Base-by-base conservation (phyloP, 2,888 invertebrate species). In the Erebia ligea region DNA sequence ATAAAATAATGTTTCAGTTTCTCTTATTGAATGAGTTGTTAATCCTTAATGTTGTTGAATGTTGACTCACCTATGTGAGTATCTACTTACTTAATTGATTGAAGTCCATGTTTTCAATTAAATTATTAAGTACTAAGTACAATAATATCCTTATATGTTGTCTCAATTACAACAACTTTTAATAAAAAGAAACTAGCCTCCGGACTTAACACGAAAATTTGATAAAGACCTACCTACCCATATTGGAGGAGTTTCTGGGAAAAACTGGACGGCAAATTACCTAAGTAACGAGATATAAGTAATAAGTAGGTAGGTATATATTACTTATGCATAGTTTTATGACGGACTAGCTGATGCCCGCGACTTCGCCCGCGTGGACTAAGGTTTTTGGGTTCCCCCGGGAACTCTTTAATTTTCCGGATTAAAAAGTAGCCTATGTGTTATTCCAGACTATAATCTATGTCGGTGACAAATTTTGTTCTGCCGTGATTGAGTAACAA, bases 101-200 rank as follows among this genome's bases (percentile, higher is more conserved):
- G 6, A n/a, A n/a, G 15, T n/a, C 5, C 15, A n/a, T 45, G 42
- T 61, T 61, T 61, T 61, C 5, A 61, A 61, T 13, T 61, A 19
- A 19, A 61, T 42, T 17, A 52, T 34, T 34, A 17, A 17, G 52
- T 17, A 48, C 6, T 34, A 42, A 11, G 9, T 42, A 42, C 11
- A 42, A 11, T 42, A 42, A 42, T 42, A 42, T 2, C 42, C 11
- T 11, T 42, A 11, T 15, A 57, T 34, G 25, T 25, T 13, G 56
- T 40, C 59, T 59, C 59, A 40, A 61, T 45, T 61, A 17, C 17
- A 42, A 62, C 21, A 8, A 62, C 13, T 25, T 25, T 1, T 9
- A 48, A 21, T 15, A 45, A 62, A 59, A 59, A 13, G 19, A 62
- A 48, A 48, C 48, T 48, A 62, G 48, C 48, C 48, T 62, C 48